Base-by-base conservation (phyloP, 2,113 vertebrate genomes). In the Barbus barbus region DNA sequence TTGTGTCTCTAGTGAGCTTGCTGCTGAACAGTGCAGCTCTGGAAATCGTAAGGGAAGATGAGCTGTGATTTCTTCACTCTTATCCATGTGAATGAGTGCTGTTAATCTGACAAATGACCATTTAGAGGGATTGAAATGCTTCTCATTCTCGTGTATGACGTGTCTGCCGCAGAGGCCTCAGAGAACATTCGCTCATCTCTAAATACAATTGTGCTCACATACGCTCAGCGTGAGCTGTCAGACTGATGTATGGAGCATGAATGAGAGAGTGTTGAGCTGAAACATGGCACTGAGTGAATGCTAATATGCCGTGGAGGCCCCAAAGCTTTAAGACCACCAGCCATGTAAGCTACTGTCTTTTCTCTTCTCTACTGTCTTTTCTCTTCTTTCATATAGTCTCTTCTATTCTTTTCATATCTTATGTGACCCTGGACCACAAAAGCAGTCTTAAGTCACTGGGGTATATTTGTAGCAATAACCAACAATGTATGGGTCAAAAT, bases 21-120 rank as follows among this genome's bases (percentile, higher is more conserved):
- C 26, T 44, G 12, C 9, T 44, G 28, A n/a, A n/a, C 51, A 58
- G 28, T 44, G 22, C 41, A 18, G 60, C 38, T 65, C 58, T 67
- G 41, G 7, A 51, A 81, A 51, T 67, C 31, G 18, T 44, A 38
- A 48, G 41, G 9, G 38, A 67, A 80, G 78, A 65, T 31, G 38
- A 65, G 16, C 78, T 67, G 61, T 48, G 61, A 67, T 65, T 81
- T 81, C 38, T 33, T 81, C 60, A 18, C n/a, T 24, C 53, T 58
- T 78, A 60, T 58, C 13, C 33, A 14, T 18, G 56, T 61, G 36
- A 78, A 78, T 78, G 56, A 81, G 78, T 18, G 8, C 61, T 5
- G 61, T 67, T 81, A 67, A 67, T 81, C 78, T 81, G 78, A 81
- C 78, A 81, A 81, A 33, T 51, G 78, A 67, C 60, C 28, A 81